Base-by-base conservation (phyloP, 1,140 invertebrate species). In the Pogonognathellus flavescens region DNA sequence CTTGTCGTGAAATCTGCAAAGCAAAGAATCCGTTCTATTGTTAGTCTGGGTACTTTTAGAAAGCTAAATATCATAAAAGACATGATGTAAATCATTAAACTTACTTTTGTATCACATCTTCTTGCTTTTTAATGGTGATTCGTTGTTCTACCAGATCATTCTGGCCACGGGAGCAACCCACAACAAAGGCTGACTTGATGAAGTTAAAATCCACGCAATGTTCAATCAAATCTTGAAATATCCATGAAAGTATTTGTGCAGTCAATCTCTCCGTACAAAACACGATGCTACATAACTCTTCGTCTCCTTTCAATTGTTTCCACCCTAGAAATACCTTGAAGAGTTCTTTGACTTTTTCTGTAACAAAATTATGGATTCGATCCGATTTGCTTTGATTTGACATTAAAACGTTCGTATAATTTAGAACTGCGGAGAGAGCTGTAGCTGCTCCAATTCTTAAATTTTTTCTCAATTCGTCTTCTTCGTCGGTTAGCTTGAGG, bases 241-340 rank as follows among this genome's bases (percentile, higher is more conserved):
- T 90, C 88, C 95, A 93, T 89, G 93, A 94, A 1, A 98, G 90
- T 9, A 95, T 91, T 91, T 96, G 95, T 0, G 95, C 94, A 0
- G 94, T 95, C 84, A 94, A 94, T 82, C 95, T 92, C 86, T 94
- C 92, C 89, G 95, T 91, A 0, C 96, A 95, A 91, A 98, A 98
- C 55, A 98, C 93, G 20, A 98, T 93, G 0, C 93, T 94, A 88
- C 93, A 95, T n/a, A 97, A 85, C 49, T 90, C 89, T 52, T 86
- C 49, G 0, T 16, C 76, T 22, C 22, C 13, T 0, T 62, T 52
- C n/a, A 9, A 22, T 25, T 31, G 22, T 8, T 53, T 2, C 59
- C 14, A 89, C 76, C 49, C 62, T 8, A 49, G 1, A 8, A 84
- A 57, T 18, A 84, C 72, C n/a, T 25, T 1, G 9, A 84, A 49